phyloP scores from a whole-genome alignment of 2,113 vertebrate genomes.

The Murina feae region DNA sequence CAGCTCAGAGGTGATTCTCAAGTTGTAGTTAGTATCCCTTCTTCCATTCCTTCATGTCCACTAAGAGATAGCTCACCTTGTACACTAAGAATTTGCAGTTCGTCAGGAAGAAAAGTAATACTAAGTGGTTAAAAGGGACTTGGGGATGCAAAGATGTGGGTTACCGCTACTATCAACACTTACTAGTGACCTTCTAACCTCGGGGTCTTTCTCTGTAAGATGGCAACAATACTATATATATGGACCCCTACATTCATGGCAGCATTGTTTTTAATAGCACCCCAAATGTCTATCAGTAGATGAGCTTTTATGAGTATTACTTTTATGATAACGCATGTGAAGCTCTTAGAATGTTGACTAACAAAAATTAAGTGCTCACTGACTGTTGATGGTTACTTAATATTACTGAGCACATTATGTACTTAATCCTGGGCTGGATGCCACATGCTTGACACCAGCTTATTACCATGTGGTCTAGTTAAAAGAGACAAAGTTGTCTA shows the following conservation, averaged over 20 bases:
- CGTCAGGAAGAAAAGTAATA: not conserved
- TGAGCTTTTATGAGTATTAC: not conserved
- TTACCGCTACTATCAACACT: not conserved
- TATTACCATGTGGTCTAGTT: not conserved
- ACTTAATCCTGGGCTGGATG: not conserved
- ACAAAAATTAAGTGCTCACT: conserved; percentile 43
- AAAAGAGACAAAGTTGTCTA: not conserved
- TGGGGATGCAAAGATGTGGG: not conserved
- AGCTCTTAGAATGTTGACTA: not conserved
- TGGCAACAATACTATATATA: not conserved
- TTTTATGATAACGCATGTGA: not conserved
- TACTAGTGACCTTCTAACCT: not conserved
- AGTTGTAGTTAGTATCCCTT: not conserved
- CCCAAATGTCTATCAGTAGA: too few species aligned
- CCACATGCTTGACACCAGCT: not conserved
- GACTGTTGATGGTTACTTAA: conserved; percentile 28
- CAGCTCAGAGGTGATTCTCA: not conserved
- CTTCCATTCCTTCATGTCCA: not conserved
- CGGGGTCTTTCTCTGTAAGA: not conserved
- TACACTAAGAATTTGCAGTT: not conserved
- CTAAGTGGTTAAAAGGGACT: not conserved
- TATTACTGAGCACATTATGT: not conserved
- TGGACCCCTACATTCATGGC: too few species aligned
- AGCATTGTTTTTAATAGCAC: too few species aligned
- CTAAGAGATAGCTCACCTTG: not conserved